Evolutionary conservation across 1,140 invertebrate species (phyloP), one percentile per base, ranked within the genome.

Genomic region (Heliconius melpomene): DNA sequence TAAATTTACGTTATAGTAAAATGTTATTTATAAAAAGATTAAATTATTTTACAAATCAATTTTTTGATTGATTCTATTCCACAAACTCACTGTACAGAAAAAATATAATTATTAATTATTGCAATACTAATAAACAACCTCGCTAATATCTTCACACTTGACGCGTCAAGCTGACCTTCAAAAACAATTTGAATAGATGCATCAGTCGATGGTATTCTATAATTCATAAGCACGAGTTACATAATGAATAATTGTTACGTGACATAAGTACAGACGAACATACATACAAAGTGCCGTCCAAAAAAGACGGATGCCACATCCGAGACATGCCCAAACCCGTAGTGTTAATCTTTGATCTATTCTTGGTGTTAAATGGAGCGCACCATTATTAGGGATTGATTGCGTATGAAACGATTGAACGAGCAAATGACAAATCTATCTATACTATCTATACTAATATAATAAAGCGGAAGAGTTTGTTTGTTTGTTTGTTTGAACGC

Each of bases 281-380:
- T 74, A 72, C 76, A 79, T 46, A 73, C 73, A 74, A 54, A 73
- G 50, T 23, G 50, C 20, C 72, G 74, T 72, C 72, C 84, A 46
- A 81, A 75, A 85, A 85, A 72, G 77, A 81, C 82, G 88, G 86
- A 90, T 86, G 88, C 85, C 74, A 87, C 85, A 80, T 84, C 20
- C 77, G 72, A 78, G 71, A 46, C 60, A 29, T 66, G 60, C 26
- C 26, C 60, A 66, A 66, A 29, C 29, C 73, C 86, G 85, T 85
- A 78, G 79, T 78, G 74, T 83, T 75, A 78, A 75, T 85, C 87
- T 91, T 93, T 93, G 90, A 91, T 93, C 91, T 93, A 93, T 93
- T 93, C 85, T 81, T 54, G 79, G 84, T 76, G 79, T 78, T 88
- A 90, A 90, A 89, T 91, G 88, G 88, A 86, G 75, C 83, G 79